Evolutionary conservation across 2,797 vertebrate genomes (phyloP).

Genomic region (Decapterus maruadsi): DNA sequence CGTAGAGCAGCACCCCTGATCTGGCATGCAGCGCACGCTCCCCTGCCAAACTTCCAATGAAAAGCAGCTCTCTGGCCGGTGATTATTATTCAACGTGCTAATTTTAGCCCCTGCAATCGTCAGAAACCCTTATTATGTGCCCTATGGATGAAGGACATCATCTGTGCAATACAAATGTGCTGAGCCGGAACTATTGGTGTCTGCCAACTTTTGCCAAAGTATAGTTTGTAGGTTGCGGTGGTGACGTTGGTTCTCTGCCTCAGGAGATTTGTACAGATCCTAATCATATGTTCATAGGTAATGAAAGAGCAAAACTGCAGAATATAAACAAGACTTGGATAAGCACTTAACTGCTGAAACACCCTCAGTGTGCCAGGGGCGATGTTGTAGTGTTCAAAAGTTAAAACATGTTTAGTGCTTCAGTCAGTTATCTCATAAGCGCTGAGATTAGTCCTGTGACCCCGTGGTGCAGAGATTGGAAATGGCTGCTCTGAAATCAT

Average conservation of each 20-base stretch:
- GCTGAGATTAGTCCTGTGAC: neutral
- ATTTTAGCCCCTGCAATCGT: constrained; percentile 73
- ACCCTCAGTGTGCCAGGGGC: constrained; percentile 18
- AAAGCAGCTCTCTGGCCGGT: constrained; percentile 62
- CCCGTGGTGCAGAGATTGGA: neutral
- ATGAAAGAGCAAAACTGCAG: constrained; percentile 52
- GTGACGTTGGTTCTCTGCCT: constrained; percentile 35
- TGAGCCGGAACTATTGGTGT: constrained; percentile 46
- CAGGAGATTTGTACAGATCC: constrained; percentile 41
- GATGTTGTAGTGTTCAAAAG: constrained; percentile 26
- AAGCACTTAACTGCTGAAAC: constrained; percentile 42
- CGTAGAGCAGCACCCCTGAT: constrained; percentile 52
- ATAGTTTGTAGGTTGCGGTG: constrained; percentile 47
- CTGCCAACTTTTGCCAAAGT: constrained; percentile 56
- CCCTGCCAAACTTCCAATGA: constrained; percentile 70
- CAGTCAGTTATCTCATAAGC: neutral
- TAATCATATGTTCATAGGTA: constrained; percentile 58
- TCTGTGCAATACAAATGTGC: constrained; percentile 48
- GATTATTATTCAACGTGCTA: constrained; percentile 77
- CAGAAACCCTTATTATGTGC: constrained; percentile 60
- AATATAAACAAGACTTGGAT: constrained; percentile 52
- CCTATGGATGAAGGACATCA: constrained; percentile 51
- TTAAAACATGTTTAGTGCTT: neutral
- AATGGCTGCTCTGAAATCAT: neutral
- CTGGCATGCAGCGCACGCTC: constrained; percentile 45